A percentile compares a stretch with the other conserved stretches of the same genome.
phyloP scores from a whole-genome alignment of 2,888 invertebrate species.

The Ischnus inquisitorius region DNA sequence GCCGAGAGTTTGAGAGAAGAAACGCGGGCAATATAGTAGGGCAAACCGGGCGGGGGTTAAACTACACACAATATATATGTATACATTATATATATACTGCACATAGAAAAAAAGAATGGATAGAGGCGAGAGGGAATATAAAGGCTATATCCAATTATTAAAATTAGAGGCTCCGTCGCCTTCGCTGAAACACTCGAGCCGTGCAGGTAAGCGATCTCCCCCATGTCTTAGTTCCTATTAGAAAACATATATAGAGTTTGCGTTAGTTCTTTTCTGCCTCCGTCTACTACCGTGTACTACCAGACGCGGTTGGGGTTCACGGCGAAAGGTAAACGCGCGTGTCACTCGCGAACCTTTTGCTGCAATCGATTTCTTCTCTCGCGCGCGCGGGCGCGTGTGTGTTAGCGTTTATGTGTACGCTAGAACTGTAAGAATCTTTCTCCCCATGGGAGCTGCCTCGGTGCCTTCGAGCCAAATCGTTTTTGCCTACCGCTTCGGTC shows the following conservation, averaged over 20 bases:
- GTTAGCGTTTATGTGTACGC: neutral
- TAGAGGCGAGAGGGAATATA: constrained; percentile 61
- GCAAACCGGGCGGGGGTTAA: constrained; percentile 12
- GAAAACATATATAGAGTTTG: constrained; percentile 18
- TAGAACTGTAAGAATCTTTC: constrained; percentile 28
- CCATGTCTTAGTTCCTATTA: constrained; percentile 49
- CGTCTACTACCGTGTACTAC: constrained; percentile 32
- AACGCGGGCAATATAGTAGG: constrained; percentile 22
- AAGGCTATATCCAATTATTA: constrained; percentile 83
- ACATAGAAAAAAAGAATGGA: constrained; percentile 63
- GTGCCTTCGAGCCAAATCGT: neutral
- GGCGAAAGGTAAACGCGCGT: constrained; percentile 58
- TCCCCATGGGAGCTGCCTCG: constrained; percentile 9
- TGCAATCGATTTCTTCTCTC: constrained; percentile 42
- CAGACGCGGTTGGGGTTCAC: constrained; percentile 34
- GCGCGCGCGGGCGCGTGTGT: neutral
- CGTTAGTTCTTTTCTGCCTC: constrained; percentile 40
- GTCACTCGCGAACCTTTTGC: constrained; percentile 52
- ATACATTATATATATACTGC: constrained; percentile 32
- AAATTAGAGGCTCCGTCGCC: constrained; percentile 84
- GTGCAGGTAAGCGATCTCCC: constrained; percentile 68
- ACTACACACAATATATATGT: constrained; percentile 66
- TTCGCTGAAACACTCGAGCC: constrained; percentile 78
- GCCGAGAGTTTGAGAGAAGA: constrained; percentile 19
- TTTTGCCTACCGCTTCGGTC: neutral